These are phyloP conservation scores for Plectropomus leopardus DNA, from an alignment of 2,113 vertebrate genomes.

Conservation along the genomic window DNA sequence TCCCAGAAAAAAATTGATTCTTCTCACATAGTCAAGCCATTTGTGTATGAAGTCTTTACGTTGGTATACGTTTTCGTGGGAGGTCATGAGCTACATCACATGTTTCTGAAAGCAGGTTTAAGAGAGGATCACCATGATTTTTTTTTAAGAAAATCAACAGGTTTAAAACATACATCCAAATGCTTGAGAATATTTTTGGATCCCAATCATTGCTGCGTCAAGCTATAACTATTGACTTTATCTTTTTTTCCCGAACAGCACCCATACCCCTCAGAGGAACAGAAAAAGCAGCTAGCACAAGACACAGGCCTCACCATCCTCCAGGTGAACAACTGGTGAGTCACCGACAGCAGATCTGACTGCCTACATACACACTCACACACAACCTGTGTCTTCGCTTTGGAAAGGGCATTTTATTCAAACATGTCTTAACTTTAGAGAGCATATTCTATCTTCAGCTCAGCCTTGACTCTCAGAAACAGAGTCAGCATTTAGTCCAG, in stretches of 20 bases:
- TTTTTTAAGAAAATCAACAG: too few species aligned
- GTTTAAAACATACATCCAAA: too few species aligned
- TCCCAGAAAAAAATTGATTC: too few species aligned
- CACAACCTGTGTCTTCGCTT: not conserved
- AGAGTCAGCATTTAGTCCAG: not conserved
- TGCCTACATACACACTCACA: not conserved
- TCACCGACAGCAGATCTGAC: not conserved
- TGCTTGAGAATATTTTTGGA: too few species aligned
- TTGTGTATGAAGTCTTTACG: too few species aligned
- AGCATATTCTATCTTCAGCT: not conserved
- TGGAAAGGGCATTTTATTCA: not conserved
- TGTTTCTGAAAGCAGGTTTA: too few species aligned
- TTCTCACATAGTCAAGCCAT: too few species aligned
- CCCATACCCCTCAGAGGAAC: constrained; percentile 84
- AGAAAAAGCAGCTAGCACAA: constrained; percentile 85
- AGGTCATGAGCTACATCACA: too few species aligned
- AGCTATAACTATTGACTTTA: not conserved
- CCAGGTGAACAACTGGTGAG: constrained; percentile 85
- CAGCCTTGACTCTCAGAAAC: not conserved
- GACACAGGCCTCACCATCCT: constrained; percentile 85
- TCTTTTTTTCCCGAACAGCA: constrained; percentile 62
- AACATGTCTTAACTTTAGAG: not conserved
- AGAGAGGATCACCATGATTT: too few species aligned
- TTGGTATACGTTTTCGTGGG: too few species aligned
- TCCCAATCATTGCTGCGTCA: too few species aligned